Conservation (phyloP, 2,888 invertebrate species). For the Mythimna pallens region DNA sequence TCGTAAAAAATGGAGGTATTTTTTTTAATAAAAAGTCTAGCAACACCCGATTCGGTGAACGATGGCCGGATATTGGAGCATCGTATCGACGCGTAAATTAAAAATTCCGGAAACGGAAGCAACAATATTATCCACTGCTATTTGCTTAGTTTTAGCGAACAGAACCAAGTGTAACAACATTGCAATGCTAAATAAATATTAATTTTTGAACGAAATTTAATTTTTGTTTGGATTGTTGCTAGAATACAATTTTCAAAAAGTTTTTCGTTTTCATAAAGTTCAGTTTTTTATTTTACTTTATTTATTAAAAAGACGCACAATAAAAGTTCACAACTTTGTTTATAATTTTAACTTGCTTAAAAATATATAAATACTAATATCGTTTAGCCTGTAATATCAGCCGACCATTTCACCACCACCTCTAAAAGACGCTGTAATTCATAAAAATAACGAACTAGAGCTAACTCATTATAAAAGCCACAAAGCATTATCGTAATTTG, state of each 20-base stretch:
- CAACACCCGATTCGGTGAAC: constrained; percentile 62
- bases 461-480: constrained; percentile 58
- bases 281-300: neutral
- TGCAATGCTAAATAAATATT: constrained; percentile 12
- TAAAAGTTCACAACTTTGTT: neutral
- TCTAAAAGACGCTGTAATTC: constrained; percentile 39
- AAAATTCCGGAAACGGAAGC: constrained; percentile 75
- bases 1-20: constrained; percentile 48
- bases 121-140: constrained; percentile 64
- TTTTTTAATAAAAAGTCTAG: constrained; percentile 58
- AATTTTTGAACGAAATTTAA: constrained; percentile 11
- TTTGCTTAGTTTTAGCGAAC: constrained; percentile 65
- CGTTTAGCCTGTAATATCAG: constrained; percentile 13
- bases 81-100: constrained; percentile 75
- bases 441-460: constrained; percentile 48
- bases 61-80: constrained; percentile 77
- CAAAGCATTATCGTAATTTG: constrained; percentile 66
- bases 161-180: constrained; percentile 33
- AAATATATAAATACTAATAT: neutral
- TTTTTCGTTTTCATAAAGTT: neutral
- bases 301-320: neutral
- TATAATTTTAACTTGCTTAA: neutral
- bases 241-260: neutral
- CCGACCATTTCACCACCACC: constrained; percentile 6
- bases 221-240: neutral